These are phyloP conservation scores for Drosophila antonietae DNA, from an alignment of 2,888 invertebrate species.

Conservation along the genomic window DNA sequence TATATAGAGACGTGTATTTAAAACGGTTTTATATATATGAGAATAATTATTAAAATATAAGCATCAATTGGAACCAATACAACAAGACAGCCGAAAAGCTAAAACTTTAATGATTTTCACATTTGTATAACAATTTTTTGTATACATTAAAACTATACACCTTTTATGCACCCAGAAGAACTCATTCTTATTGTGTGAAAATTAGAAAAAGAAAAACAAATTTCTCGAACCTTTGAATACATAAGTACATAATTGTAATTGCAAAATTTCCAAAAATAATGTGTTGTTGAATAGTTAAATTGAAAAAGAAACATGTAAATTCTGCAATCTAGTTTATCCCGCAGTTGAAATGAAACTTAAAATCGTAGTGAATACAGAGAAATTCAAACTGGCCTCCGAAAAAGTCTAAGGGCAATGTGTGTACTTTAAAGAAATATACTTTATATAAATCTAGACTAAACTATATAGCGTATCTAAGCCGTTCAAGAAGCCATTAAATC, in stretches of 20 bases:
- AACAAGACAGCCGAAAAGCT: slow-evolving; percentile 70
- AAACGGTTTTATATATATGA: slow-evolving; percentile 73
- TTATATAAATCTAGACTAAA: slow-evolving; percentile 69
- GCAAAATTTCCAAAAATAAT: slow-evolving; percentile 9
- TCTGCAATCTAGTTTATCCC: slow-evolving; percentile 9
- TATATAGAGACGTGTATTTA: slow-evolving; percentile 32
- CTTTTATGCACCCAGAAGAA: slow-evolving; percentile 26
- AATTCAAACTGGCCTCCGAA: slow-evolving; percentile 35
- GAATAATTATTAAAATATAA: slow-evolving; percentile 78
- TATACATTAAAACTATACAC: slow-evolving; percentile 36
- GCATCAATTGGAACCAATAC: slow-evolving; percentile 83
- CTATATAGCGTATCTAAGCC: slow-evolving; percentile 49
- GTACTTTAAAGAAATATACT: slow-evolving; percentile 75
- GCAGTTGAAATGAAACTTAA: slow-evolving; percentile 9
- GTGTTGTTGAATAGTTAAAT: slow-evolving; percentile 10
- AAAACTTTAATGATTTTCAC: slow-evolving; percentile 72
- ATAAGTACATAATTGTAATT: slow-evolving; percentile 40
- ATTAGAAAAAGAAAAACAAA: slow-evolving; percentile 3
- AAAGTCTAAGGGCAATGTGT: slow-evolving; percentile 61
- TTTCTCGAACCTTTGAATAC: slow-evolving; percentile 9
- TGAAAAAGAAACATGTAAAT: slow-evolving; percentile 20
- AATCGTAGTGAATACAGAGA: slow-evolving; percentile 1
- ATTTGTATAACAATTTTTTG: slow-evolving; percentile 74
- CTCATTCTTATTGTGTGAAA: slow-evolving; percentile 33
- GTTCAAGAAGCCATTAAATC: slow-evolving; percentile 41